Percentiles rank a stretch among this genome's conserved stretches.
Conservation (phyloP, 2,113 vertebrate species). For the Nibea albiflora region DNA sequence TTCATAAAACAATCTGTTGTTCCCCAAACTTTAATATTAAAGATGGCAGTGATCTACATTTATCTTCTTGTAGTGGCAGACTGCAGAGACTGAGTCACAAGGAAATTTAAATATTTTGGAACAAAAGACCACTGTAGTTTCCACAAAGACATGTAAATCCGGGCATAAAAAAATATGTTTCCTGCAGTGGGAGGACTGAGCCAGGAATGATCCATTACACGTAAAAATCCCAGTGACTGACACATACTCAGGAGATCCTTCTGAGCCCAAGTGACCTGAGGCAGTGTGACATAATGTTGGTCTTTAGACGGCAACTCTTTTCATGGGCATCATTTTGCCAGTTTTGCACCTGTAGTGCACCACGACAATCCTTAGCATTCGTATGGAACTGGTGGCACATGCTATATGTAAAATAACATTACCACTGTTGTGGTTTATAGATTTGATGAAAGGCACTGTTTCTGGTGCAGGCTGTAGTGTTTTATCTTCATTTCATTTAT, state of each 20-base stretch:
- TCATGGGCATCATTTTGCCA: background rate
- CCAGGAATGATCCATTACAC: background rate
- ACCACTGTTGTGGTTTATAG: background rate
- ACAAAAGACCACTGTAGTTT: background rate
- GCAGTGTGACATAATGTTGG: background rate
- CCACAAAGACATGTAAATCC: background rate
- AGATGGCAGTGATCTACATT: constrained; percentile 3
- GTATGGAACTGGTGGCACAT: constrained; percentile 1
- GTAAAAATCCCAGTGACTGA: background rate
- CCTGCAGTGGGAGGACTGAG: background rate
- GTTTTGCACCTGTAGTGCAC: constrained; percentile 18
- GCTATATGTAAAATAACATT: constrained; percentile 20
- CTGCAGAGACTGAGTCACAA: background rate
- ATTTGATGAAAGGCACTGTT: constrained; percentile 6
- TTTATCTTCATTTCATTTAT: constrained; percentile 28
- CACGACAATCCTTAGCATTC: constrained; percentile 1
- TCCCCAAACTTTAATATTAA: constrained; percentile 8
- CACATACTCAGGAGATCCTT: background rate
- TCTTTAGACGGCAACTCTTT: background rate
- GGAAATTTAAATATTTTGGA: background rate
- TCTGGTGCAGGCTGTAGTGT: constrained; percentile 9
- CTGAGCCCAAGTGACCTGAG: background rate
- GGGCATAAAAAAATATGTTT: background rate
- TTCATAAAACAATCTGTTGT: background rate
- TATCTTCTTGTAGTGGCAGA: background rate